These are phyloP conservation scores for Pseudococcus jackbeardsleyi DNA, from an alignment of 2,888 invertebrate genomes.

Conservation along the genomic window DNA sequence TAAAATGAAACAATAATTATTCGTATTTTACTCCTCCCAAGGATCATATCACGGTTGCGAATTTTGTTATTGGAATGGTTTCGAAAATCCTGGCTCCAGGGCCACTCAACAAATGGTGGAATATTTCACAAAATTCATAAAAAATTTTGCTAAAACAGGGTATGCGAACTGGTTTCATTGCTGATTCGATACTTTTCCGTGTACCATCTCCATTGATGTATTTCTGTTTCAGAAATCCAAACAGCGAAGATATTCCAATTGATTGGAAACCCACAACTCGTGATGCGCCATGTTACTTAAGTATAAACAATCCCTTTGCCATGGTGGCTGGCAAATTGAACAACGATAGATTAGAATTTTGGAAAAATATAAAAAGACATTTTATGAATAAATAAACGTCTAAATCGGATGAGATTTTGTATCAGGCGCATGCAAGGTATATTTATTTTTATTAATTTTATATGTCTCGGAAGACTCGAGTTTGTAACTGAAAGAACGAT, in stretches of 20 bases:
- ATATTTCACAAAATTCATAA: slow-evolving; percentile 15
- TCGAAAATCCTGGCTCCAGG: not conserved
- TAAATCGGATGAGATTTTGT: too few relatives aligned
- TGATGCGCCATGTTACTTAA: slow-evolving; percentile 34
- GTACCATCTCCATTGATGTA: not conserved
- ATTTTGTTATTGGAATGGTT: not conserved
- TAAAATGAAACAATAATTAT: too few relatives aligned
- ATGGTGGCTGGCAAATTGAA: slow-evolving; percentile 28
- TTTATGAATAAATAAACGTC: not conserved
- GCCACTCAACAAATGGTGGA: not conserved
- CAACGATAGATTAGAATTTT: slow-evolving; percentile 12
- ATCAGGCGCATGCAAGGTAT: too few relatives aligned
- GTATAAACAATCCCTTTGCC: not conserved
- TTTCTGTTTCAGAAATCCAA: slow-evolving; percentile 51
- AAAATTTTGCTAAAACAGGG: slow-evolving; percentile 52
- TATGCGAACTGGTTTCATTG: not conserved
- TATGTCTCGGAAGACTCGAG: too few relatives aligned
- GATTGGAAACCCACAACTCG: slow-evolving; percentile 38
- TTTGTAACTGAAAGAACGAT: too few relatives aligned
- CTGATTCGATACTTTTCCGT: not conserved
- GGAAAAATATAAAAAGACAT: slow-evolving; percentile 24
- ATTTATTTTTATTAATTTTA: too few relatives aligned
- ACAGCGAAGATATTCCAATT: slow-evolving; percentile 17
- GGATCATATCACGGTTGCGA: slow-evolving; percentile 3
- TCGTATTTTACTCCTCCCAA: not conserved